Base-by-base conservation (phyloP, 2,797 vertebrate species). In the Falco berigora region DNA sequence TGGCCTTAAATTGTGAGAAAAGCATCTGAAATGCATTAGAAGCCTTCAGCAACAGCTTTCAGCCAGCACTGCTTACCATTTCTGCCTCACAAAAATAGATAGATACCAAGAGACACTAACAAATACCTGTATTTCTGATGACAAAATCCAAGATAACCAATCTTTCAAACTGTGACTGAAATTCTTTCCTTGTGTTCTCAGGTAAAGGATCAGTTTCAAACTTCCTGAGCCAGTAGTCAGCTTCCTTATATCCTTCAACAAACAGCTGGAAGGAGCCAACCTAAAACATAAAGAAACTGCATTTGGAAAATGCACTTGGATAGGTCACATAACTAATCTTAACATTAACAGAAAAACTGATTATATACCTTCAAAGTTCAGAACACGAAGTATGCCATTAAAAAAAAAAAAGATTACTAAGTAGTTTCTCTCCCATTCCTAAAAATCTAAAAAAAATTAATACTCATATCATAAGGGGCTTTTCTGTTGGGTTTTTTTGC, bases 261-360 rank as follows among this genome's bases (percentile, higher is more conserved):
- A 99, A 99, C 50, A 99, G 97, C 98, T 99, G 99, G 94, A 99
- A 99, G 19, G 99, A 99, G 94, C 99, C 99, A 97, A 99, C 98
- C 99, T 99, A 93, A 34, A 97, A 97, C 77, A 96, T 90, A 80
- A 97, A 96, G 86, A 93, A 97, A 71, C 23, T 40, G 53, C 2
- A 68, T 90, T 97, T 95, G 94, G 81, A 94, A 96, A 96, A 93
- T 12, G 50, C 82, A 90, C 55, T 49, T 79, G 16, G 67, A 47
- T 38, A 80, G n/a, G 34, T 76, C 76, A 67, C 17, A 22, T 9
- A 63, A 81, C 14, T 52, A 78, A 74, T 80, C 55, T 81, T 64
- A 58, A 81, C 14, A 61, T 67, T 83, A 86, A 67, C 22, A 61
- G 27, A 73, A 88, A 88, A 50, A 40, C 1, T 47, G 4, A 36